Conservation (phyloP, 2,797 vertebrate genomes). For the Clamator glandarius region DNA sequence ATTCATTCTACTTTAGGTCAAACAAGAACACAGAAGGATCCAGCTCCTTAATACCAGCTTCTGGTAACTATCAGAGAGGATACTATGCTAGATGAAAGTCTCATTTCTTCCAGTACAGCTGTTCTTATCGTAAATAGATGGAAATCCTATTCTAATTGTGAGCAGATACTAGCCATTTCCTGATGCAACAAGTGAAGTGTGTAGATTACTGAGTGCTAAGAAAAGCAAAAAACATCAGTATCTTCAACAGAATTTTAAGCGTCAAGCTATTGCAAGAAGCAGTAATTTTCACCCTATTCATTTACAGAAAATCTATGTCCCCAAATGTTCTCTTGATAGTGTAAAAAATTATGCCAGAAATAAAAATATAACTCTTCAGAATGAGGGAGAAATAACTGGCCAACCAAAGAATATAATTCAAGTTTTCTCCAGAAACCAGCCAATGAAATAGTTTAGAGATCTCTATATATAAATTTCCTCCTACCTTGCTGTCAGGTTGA, state of each 20-base stretch:
- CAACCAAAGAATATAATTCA: neutral
- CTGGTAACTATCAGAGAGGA: neutral
- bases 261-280: neutral
- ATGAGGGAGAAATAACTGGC: neutral
- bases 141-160: neutral
- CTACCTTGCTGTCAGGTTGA: neutral
- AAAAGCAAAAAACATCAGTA: neutral
- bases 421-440: neutral
- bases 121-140: neutral
- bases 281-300: neutral
- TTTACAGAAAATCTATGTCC: neutral
- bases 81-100: neutral
- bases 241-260: neutral
- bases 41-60: neutral
- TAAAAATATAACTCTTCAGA: neutral
- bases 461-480: neutral
- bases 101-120: neutral
- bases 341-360: neutral
- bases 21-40: neutral
- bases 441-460: neutral
- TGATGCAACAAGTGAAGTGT: neutral
- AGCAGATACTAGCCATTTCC: neutral
- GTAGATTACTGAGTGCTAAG: neutral
- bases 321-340: neutral
- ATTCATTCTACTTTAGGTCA: no score